Conservation (phyloP, 2,113 vertebrate species). For the Pollachius pollachius region DNA sequence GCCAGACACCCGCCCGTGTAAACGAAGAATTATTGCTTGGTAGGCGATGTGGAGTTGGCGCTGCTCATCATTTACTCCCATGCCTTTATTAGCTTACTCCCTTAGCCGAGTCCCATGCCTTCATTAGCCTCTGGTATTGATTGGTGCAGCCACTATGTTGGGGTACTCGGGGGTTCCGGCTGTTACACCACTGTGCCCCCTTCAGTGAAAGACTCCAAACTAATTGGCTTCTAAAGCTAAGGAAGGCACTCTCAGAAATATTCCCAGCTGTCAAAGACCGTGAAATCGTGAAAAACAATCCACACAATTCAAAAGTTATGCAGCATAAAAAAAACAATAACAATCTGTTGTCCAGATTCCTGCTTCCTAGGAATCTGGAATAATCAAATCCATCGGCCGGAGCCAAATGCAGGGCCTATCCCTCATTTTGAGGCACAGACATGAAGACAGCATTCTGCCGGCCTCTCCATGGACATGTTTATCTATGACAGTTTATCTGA, state of each 20-base stretch:
- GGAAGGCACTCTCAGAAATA: not conserved
- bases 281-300: not conserved
- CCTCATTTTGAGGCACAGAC: constrained; percentile 26
- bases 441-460: too few species aligned
- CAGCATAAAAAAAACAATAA: constrained; percentile 4
- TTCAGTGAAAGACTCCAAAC: constrained; percentile 13
- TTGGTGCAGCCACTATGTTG: constrained; percentile 51
- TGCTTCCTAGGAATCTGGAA: constrained; percentile 39
- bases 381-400: constrained; percentile 60
- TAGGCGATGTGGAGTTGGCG: constrained; percentile 64
- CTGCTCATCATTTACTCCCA: constrained; percentile 76
- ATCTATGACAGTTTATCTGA: too few species aligned
- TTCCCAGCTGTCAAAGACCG: constrained; percentile 3
- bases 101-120: constrained; percentile 50
- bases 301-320: constrained; percentile 14
- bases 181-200: not conserved
- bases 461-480: too few species aligned
- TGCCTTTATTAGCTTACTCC: constrained; percentile 40
- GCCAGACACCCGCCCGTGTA: too few species aligned
- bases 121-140: constrained; percentile 76
- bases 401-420: constrained; percentile 51
- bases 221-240: not conserved
- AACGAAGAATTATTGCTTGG: constrained; percentile 38
- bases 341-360: constrained; percentile 26
- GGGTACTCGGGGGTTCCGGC: not conserved